phyloP scores from a whole-genome alignment of 2,888 invertebrate species.

The Harpalus rubripes region DNA sequence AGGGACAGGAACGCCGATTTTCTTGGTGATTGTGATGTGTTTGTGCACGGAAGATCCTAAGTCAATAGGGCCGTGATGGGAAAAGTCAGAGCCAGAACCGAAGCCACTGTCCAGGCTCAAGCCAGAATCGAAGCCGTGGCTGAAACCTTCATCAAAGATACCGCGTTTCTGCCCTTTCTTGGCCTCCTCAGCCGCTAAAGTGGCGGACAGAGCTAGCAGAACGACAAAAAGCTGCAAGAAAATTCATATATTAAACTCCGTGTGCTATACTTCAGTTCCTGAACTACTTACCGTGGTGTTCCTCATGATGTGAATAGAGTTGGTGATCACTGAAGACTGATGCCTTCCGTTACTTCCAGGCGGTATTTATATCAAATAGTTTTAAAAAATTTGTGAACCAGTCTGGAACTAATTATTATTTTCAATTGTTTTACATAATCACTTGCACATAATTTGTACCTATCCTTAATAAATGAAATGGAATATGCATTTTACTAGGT shows the following conservation, averaged over 20 bases:
- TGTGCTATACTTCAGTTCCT: background rate
- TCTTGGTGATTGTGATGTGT: constrained; percentile 77
- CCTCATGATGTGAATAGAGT: background rate
- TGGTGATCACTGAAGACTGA: constrained; percentile 5
- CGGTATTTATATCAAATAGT: background rate
- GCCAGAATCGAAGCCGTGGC: constrained; percentile 68
- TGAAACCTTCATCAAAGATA: constrained; percentile 4
- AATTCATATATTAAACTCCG: background rate
- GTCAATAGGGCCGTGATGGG: constrained; percentile 68
- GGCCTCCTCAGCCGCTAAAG: constrained; percentile 59
- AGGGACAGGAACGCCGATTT: constrained; percentile 78
- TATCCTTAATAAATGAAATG: background rate
- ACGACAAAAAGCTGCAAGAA: constrained; percentile 51
- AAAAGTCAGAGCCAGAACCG: constrained; percentile 68
- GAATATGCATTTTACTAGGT: background rate
- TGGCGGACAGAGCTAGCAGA: constrained; percentile 66
- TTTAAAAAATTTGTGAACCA: background rate
- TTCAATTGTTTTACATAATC: background rate
- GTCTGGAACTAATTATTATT: background rate
- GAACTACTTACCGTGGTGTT: background rate
- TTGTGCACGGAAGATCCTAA: constrained; percentile 73
- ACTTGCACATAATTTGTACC: background rate
- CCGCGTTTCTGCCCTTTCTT: constrained; percentile 67
- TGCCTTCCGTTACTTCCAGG: background rate
- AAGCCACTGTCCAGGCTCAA: constrained; percentile 6